A percentile compares a stretch with the other conserved stretches of the same genome.
These are phyloP conservation scores for Clostera curtula DNA, from an alignment of 2,888 invertebrate species.

Conservation along the genomic window DNA sequence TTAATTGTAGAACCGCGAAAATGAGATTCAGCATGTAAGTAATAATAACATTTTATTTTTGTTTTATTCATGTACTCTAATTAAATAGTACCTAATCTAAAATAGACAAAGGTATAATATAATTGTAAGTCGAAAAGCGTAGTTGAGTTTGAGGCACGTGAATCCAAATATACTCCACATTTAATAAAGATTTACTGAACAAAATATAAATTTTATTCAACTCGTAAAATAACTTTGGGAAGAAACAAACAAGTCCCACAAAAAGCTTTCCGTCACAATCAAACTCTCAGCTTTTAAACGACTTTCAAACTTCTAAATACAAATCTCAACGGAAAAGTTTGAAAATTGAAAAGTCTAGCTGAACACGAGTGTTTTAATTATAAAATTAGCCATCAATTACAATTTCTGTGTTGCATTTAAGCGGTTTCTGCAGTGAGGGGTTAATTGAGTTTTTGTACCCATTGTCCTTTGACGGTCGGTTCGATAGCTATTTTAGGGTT, in stretches of 20 bases:
- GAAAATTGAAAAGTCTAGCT: conserved; percentile 6
- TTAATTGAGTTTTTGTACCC: conserved; percentile 47
- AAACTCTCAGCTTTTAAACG: conserved; percentile 17
- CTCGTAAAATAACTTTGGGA: too few species aligned
- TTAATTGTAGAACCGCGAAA: too few species aligned
- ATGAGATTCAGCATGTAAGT: too few species aligned
- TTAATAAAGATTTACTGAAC: too few species aligned
- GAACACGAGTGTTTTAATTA: conserved; percentile 21
- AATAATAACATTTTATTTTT: too few species aligned
- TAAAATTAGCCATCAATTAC: conserved; percentile 22
- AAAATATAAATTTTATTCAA: too few species aligned
- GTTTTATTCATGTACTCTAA: too few species aligned
- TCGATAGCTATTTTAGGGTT: conserved; percentile 28
- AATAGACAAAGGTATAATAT: too few species aligned
- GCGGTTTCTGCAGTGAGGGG: conserved; percentile 21
- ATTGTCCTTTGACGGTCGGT: conserved; percentile 11
- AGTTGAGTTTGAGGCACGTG: too few species aligned
- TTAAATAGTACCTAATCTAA: too few species aligned
- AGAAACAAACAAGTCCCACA: conserved; percentile 8
- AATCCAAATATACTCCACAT: too few species aligned
- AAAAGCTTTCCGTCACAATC: conserved; percentile 17
- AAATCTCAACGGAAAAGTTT: conserved; percentile 17
- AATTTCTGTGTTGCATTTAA: conserved; percentile 23
- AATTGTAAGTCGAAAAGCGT: too few species aligned
- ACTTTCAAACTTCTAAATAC: conserved; percentile 16